Evolutionary conservation across 1,140 invertebrate genomes (phyloP), one percentile per base, ranked within the genome.

Genomic region (Manduca sexta): DNA sequence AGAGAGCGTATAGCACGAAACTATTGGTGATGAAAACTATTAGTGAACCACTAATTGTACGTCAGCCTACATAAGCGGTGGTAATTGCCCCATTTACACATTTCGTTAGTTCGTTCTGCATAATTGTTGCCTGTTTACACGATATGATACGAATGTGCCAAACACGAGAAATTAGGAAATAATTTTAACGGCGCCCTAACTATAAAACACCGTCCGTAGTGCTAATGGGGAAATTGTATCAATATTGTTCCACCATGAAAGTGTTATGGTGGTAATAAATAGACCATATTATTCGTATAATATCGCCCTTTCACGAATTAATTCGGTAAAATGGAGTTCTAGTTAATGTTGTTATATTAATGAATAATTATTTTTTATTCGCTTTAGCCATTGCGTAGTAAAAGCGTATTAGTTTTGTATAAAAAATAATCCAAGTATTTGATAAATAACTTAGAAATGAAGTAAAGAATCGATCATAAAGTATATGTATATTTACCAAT

Each of bases 81-180:
- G 79, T 85, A 85, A 85, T 85, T 85, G 82, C 58, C 56, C 78
- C 74, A 85, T 85, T 85, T 85, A 85, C 78, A 85, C 79, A 63
- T 79, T 77, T 80, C 69, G 79, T 83, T 83, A 85, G 82, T 74
- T 64, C 49, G 55, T 56, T 69, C 60, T 74, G 71, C 70, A 81
- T 84, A 84, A 84, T 84, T 84, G 76, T 76, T 66, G 64, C 48
- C 66, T 75, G 74, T 82, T 84, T 81, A 76, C 68, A 69, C 56
- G 61, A 53, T 58, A 71, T 58, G 60, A 58, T 69, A 74, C 50
- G 64, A 69, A 80, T 67, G 63, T 73, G 64, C 58, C 53, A 68
- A 67, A 54, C 68, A 73, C 69, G 67, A 62, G 44, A 63, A 53
- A 57, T 72, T 61, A 57, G 65, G 56, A 69, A 72, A 72, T 64